Evolutionary conservation across 2,797 vertebrate species (phyloP), one percentile per base, ranked within the genome.

Genomic region (Parotocinclus haroldoi): DNA sequence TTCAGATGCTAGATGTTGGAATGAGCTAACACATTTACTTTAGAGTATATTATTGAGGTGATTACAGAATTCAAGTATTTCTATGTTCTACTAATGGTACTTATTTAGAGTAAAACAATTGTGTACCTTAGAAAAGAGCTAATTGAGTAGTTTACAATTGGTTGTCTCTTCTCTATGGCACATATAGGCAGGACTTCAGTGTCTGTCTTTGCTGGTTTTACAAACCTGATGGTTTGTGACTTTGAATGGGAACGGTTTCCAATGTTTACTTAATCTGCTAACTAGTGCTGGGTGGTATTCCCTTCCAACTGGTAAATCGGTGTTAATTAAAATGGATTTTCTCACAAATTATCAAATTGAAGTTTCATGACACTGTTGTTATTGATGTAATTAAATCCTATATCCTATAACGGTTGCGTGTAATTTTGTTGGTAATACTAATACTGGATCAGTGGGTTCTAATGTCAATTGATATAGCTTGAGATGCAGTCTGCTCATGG

Each of bases 51-150:
- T 73, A 63, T 80, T 79, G 70, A 73, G 48, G 49, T 8, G 40
- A 62, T 39, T 14, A 52, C 66, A 73, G 73, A 72, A 74, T 60
- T 48, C 75, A 72, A 62, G 39, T 48, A 50, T 42, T 70, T 74
- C 56, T 68, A 77, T 69, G 76, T 77, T 78, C 79, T 62, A 73
- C 69, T 80, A 73, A 80, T 71, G 83, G 68, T 61, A 77, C 81
- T 81, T 79, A 84, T 68, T 80, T 80, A 62, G 50, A 76, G 68
- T 61, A 83, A 82, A 81, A 78, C 67, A 78, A 83, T 82, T 82
- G 72, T 81, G 76, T 58, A 69, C 78, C 78, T 80, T 80, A 81
- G 80, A 72, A 81, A 72, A 56, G 56, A 54, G 62, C 39, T 65
- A 64, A 69, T 62, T 63, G 61, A 58, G 56, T 11, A 49, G 55